Percentiles rank a stretch among this genome's conserved stretches.
phyloP scores from a whole-genome alignment of 2,797 vertebrate species.

The Crocodylus rhombifer region DNA sequence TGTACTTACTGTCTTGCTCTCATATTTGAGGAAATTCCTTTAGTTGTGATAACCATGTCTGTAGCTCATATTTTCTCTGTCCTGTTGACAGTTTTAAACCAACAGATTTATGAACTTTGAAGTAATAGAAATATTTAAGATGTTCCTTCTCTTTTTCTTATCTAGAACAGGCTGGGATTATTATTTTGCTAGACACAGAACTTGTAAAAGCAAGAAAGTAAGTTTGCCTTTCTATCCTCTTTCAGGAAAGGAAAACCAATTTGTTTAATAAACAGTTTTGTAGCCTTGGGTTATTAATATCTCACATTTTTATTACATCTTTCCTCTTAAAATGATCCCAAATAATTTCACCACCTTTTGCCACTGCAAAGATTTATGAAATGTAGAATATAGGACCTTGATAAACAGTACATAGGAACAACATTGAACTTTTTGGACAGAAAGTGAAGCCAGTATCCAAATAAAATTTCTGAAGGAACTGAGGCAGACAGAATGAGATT shows the following conservation, averaged over 20 bases:
- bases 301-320: background rate
- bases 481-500: background rate
- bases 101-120: constrained; percentile 84
- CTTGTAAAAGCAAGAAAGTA: constrained; percentile 47
- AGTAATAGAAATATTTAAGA: constrained; percentile 84
- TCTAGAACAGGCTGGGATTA: constrained; percentile 69
- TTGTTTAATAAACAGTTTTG: constrained; percentile 19
- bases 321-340: background rate
- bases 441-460: background rate
- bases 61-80: constrained; percentile 77
- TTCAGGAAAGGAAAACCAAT: background rate
- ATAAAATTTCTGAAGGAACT: background rate
- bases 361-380: background rate
- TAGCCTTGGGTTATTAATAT: background rate
- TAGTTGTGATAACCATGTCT: constrained; percentile 78
- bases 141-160: constrained; percentile 77
- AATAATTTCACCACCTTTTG: background rate
- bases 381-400: background rate
- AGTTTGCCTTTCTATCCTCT: constrained; percentile 37
- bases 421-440: background rate
- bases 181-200: constrained; percentile 37
- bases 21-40: constrained; percentile 78
- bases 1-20: constrained; percentile 65
- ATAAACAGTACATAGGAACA: background rate
- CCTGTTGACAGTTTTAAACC: constrained; percentile 85